Percentiles rank a stretch among this genome's conserved stretches.
These are phyloP conservation scores for Heliconius charithonia DNA, from an alignment of 2,888 invertebrate genomes.

Conservation along the genomic window DNA sequence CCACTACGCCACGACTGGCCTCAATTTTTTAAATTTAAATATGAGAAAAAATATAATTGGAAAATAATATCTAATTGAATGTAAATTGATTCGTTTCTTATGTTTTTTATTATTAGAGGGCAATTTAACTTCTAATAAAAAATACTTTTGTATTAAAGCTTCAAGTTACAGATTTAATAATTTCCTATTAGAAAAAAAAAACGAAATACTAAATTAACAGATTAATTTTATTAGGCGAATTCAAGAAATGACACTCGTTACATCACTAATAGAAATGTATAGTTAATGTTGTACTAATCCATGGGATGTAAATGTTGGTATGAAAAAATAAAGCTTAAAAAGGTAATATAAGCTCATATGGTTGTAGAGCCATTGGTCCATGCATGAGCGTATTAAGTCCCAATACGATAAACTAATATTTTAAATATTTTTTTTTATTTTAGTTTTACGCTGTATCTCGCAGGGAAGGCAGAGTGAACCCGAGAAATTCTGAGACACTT, in stretches of 20 bases:
- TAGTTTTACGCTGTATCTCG: neutral
- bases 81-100: no score
- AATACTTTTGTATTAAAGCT: no score
- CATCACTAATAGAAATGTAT: slow-evolving; percentile 12
- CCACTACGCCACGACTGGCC: no score
- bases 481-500: neutral
- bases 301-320: slow-evolving; percentile 17
- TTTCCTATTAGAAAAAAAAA: no score
- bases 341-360: neutral
- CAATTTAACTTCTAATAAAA: no score
- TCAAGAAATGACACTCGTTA: neutral
- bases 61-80: no score
- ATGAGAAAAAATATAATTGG: no score
- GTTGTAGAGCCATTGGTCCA: neutral
- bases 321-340: slow-evolving; percentile 17
- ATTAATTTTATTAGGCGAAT: neutral
- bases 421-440: neutral
- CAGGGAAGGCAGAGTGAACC: neutral
- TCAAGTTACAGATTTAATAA: no score
- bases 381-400: neutral
- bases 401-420: neutral
- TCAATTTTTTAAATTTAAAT: no score
- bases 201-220: no score
- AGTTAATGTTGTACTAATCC: slow-evolving; percentile 17
- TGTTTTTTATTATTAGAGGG: no score